A percentile compares a stretch with the other conserved stretches of the same genome.
Conservation (phyloP, 2,888 invertebrate species). For the Choristoneura rosaceana region DNA sequence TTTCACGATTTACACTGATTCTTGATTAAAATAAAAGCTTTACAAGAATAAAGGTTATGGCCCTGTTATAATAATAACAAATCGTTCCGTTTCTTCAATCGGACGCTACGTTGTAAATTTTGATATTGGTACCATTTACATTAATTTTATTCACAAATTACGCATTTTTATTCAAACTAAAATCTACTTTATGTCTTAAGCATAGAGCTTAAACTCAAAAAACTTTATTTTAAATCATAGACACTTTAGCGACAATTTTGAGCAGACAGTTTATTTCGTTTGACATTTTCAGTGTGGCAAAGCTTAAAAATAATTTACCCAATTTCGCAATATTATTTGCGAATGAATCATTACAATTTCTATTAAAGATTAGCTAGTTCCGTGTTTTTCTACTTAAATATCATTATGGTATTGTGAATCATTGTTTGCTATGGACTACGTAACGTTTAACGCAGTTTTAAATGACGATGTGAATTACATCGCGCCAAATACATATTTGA, state of each 20-base stretch:
- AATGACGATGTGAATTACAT: neutral
- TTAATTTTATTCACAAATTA: conserved; percentile 13
- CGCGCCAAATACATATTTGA: no score
- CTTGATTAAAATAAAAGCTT: conserved; percentile 69
- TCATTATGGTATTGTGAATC: conserved; percentile 12
- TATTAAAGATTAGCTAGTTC: conserved; percentile 19
- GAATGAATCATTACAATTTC: conserved; percentile 31
- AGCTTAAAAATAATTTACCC: conserved; percentile 27
- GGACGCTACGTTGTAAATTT: conserved; percentile 41
- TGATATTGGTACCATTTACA: conserved; percentile 28
- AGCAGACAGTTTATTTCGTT: conserved; percentile 42
- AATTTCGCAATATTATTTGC: conserved; percentile 35
- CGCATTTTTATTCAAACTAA: neutral
- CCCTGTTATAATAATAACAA: conserved; percentile 78
- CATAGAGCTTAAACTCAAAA: neutral
- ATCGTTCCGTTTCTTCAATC: conserved; percentile 58
- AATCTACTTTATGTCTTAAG: neutral
- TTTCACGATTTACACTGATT: conserved; percentile 59
- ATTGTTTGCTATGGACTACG: neutral
- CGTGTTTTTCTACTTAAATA: conserved; percentile 15
- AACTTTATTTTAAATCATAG: neutral
- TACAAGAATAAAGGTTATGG: conserved; percentile 77
- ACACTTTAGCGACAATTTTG: conserved; percentile 10
- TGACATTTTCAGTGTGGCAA: conserved; percentile 48
- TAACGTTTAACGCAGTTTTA: neutral